Percentiles rank a stretch among this genome's conserved stretches.
Evolutionary conservation across 2,113 vertebrate species (phyloP).

Genomic region (Grammomys dolichurus): DNA sequence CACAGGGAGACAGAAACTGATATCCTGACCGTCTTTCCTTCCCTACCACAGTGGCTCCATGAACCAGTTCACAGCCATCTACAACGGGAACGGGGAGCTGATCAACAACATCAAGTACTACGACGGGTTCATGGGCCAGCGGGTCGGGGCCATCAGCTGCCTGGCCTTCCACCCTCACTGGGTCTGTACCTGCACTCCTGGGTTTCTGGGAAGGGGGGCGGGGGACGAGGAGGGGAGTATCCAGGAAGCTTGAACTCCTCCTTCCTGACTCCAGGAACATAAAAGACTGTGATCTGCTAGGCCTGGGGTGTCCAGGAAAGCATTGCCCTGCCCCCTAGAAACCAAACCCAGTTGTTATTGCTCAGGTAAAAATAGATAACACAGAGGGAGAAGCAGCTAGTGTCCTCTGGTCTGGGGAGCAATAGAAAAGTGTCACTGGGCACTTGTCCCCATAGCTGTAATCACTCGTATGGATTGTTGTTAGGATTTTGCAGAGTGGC

Average conservation of each 20-base stretch:
- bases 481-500: fast-evolving
- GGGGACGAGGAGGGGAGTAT: background rate
- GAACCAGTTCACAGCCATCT: slow-evolving; percentile 99
- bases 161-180: slow-evolving; percentile 98
- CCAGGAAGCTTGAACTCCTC: background rate
- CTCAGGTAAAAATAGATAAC: background rate
- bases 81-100: slow-evolving; percentile 94
- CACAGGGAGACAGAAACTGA: background rate
- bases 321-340: background rate
- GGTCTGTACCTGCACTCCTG: slow-evolving; percentile 86
- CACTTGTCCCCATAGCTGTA: background rate
- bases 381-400: background rate
- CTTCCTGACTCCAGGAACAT: background rate
- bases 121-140: slow-evolving; percentile 98
- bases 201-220: fast-evolving
- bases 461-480: background rate
- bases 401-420: background rate
- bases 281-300: background rate
- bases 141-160: slow-evolving; percentile 99
- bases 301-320: background rate
- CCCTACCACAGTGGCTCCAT: slow-evolving; percentile 93
- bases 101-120: slow-evolving; percentile 99
- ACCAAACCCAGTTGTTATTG: background rate
- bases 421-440: too few relatives aligned
- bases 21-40: too few relatives aligned